Percentiles rank a stretch among this genome's conserved stretches.
Conservation (phyloP, 2,113 vertebrate genomes). For the Cyprinodon tularosa region DNA sequence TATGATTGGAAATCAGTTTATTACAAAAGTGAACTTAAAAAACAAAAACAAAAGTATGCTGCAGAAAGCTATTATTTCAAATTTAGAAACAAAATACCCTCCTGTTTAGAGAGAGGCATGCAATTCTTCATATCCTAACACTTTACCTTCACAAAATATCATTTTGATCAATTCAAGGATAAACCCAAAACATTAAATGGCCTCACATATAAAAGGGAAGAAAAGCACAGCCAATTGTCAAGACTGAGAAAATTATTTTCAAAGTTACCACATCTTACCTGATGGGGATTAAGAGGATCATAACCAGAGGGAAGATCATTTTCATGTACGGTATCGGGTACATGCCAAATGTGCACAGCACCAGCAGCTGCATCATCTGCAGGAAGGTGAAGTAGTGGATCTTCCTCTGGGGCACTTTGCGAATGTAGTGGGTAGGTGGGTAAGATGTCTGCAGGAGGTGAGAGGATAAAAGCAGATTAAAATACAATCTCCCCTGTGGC, state of each 20-base stretch:
- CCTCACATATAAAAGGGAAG: background rate
- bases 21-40: too few species aligned
- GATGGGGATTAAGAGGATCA: constrained; percentile 96
- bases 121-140: background rate
- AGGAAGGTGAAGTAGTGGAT: constrained; percentile 99
- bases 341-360: constrained; percentile 96
- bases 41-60: too few species aligned
- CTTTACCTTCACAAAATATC: background rate
- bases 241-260: constrained; percentile 13
- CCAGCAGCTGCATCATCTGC: constrained; percentile 93
- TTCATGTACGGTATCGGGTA: constrained; percentile 98
- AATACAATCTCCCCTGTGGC: constrained; percentile 45
- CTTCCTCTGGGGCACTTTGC: constrained; percentile 97
- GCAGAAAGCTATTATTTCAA: too few species aligned
- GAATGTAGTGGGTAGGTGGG: constrained; percentile 96
- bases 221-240: background rate
- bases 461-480: constrained; percentile 61
- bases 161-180: constrained; percentile 6
- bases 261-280: constrained; percentile 78
- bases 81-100: too few species aligned
- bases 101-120: background rate
- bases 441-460: constrained; percentile 87
- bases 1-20: too few species aligned
- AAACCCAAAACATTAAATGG: background rate
- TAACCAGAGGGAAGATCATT: constrained; percentile 98